Conservation (phyloP, 1,140 invertebrate genomes). For the Drosophila tani region DNA sequence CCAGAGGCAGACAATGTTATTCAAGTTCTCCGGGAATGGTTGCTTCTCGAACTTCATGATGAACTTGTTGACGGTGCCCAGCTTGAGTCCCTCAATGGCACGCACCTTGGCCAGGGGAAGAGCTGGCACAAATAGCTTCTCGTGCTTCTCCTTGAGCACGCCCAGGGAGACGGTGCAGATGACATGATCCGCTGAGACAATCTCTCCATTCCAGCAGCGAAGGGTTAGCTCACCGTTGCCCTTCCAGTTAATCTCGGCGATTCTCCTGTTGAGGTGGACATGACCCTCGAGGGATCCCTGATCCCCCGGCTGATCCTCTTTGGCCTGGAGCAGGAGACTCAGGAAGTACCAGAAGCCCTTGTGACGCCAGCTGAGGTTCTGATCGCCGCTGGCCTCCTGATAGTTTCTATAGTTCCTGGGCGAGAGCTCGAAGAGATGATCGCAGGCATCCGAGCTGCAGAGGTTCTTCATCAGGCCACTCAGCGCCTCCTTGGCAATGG, state of each 20-base stretch:
- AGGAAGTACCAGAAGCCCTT: slow-evolving; percentile 87
- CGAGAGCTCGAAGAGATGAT: slow-evolving; percentile 88
- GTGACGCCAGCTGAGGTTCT: slow-evolving; percentile 87
- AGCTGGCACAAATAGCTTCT: slow-evolving; percentile 87
- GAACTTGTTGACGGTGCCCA: slow-evolving; percentile 91
- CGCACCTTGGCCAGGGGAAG: slow-evolving; percentile 87
- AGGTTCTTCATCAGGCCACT: slow-evolving; percentile 85
- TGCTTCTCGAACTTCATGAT: slow-evolving; percentile 89
- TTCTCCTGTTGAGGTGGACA: slow-evolving; percentile 85
- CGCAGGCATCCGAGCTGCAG: slow-evolving; percentile 86
- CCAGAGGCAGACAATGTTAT: slow-evolving; percentile 86
- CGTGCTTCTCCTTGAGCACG: slow-evolving; percentile 88
- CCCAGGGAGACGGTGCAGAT: slow-evolving; percentile 90
- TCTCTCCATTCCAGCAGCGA: slow-evolving; percentile 87
- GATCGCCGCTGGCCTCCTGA: slow-evolving; percentile 86
- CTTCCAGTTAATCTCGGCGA: slow-evolving; percentile 86
- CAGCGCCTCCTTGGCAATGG: slow-evolving; percentile 84
- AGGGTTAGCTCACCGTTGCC: slow-evolving; percentile 71
- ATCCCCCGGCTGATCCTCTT: slow-evolving; percentile 27
- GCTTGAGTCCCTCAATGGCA: slow-evolving; percentile 88
- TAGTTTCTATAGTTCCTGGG: slow-evolving; percentile 86
- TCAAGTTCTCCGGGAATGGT: slow-evolving; percentile 87
- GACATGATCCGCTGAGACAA: slow-evolving; percentile 87
- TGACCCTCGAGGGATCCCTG: slow-evolving; percentile 68
- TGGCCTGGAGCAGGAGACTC: slow-evolving; percentile 86